Evolutionary conservation across 2,113 vertebrate genomes (phyloP), one percentile per base, ranked within the genome.

Genomic region (Sorex araneus): DNA sequence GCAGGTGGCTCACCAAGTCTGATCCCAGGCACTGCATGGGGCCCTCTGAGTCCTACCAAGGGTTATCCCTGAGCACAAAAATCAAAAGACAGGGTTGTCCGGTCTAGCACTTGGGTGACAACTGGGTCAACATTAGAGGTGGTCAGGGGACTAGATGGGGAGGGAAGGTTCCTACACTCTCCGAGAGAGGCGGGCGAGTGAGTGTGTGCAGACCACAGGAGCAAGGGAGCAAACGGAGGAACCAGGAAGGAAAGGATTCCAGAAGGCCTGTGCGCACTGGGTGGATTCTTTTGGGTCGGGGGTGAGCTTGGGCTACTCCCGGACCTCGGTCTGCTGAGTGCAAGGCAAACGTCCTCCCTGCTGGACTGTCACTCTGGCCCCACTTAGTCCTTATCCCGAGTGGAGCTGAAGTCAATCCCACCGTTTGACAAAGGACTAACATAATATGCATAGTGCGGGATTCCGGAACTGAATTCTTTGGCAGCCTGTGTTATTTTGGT

Each of bases 151-250:
- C 32, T 9, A 47, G 21, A 1, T n/a, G 30, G 12, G 9, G 0
- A 23, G 12, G 64, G 27, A 64, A 45, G 32, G 27, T 0, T 19
- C 66, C 12, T 12, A 40, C n/a, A 5, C 6, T 12, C 2, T 71
- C 47, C 47, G 57, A 21, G 60, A 30, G 36, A 23, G n/a, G 3
- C 30, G 34, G 70, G 34, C 23, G 84, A 32, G 32, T 18, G n/a
- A 34, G 36, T 6, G 4, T 64, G 7, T 81, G 6, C 74, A 36
- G 30, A 32, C 0, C 27, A 4, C 9, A 0, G 9, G 45, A 78
- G 12, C 8, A 5, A 69, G 16, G 2, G 7, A 8, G 8, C 0
- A 0, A 23, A 9, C 10, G 63, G 47, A 28, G 2, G 34, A 75
- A 21, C 12, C 47, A 28, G 36, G 9, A 36, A 40, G 1, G 21